Percentiles rank a stretch among this genome's conserved stretches.
Conservation (phyloP, 2,888 invertebrate genomes). For the Masnerella sp. region DNA sequence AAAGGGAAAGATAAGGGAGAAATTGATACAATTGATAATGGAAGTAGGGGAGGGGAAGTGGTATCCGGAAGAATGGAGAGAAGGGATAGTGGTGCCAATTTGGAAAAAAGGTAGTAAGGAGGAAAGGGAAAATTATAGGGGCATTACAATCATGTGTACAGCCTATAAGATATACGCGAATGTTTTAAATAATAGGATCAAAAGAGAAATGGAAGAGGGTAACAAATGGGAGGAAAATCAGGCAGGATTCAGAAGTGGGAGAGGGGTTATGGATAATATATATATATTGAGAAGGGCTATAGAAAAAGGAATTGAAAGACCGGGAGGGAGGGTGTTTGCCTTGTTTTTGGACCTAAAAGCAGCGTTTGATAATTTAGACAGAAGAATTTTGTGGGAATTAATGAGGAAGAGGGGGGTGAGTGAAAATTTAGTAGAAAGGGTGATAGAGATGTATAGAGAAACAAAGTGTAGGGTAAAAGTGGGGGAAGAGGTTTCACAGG, state of each 20-base stretch:
- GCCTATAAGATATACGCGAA: slow-evolving; percentile 2
- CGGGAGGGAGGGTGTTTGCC: neutral
- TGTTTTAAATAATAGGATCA: slow-evolving; percentile 3
- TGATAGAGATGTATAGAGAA: too few species aligned
- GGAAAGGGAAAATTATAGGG: neutral
- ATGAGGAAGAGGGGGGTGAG: neutral
- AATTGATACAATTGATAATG: neutral
- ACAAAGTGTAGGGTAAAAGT: too few species aligned
- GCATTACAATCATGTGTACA: neutral
- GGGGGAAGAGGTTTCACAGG: neutral
- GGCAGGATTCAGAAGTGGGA: neutral
- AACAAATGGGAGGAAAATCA: too few species aligned
- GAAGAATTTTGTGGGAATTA: neutral
- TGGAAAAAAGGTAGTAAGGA: neutral
- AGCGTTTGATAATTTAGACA: neutral
- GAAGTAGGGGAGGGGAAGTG: neutral
- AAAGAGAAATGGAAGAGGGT: slow-evolving; percentile 2
- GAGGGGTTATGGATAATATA: neutral
- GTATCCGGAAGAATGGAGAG: slow-evolving; percentile 5
- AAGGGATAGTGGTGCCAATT: neutral
- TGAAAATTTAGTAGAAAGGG: neutral
- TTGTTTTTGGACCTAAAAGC: too few species aligned
- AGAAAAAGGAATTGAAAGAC: neutral
- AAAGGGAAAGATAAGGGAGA: neutral
- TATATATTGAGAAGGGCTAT: neutral